Base-by-base conservation (phyloP, 2,797 vertebrate genomes). In the Pithecia hirsuta region DNA sequence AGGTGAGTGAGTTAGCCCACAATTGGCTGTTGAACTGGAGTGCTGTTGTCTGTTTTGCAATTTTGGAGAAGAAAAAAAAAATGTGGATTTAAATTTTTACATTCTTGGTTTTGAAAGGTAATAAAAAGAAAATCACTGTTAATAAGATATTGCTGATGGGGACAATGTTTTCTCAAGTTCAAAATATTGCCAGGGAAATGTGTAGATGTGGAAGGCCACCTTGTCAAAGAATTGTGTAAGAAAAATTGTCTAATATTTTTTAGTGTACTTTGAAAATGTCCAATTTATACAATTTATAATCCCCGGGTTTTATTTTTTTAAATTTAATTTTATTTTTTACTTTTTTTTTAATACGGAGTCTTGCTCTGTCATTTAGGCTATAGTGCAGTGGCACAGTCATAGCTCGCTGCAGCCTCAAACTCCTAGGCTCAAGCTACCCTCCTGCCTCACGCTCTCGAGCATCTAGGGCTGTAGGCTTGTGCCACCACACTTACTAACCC, bases 251-350 rank as follows among this genome's bases (percentile, higher is more conserved):
- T 83, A 64, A 8, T 75, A 39, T 24, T 94, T 95, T 75, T 75
- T 44, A 91, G 26, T 39, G 2, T 59, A 76, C 26, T 83, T 92
- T 95, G 78, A 84, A 81, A 96, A 80, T 91, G 39, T 90, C 70
- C 83, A 48, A 41, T 74, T 67, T 67, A 4, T 57, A 46, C 10
- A 57, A 74, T 84, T 79, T 2, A 20, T 9, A 67, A 41, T 61
- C 26, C 46, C 64, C n/a, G 64, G 7, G 64, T 67, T 67, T 67
- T 67, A 67, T 67, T 67, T 67, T 67, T 67, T 33, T 17, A 0
- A 64, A 41, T 41, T 44, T 44, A 59, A n/a, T 67, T 67, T 67
- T 67, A n/a, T 19, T 67, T 67, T 67, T 67, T 67, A 67, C 64
- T 67, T n/a, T 33, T 67, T 59, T 67, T n/a, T 19, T 9, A 67